Conservation (phyloP, 53 echinoderm and acorn worm genomes). For the Hippasteria phrygiana region DNA sequence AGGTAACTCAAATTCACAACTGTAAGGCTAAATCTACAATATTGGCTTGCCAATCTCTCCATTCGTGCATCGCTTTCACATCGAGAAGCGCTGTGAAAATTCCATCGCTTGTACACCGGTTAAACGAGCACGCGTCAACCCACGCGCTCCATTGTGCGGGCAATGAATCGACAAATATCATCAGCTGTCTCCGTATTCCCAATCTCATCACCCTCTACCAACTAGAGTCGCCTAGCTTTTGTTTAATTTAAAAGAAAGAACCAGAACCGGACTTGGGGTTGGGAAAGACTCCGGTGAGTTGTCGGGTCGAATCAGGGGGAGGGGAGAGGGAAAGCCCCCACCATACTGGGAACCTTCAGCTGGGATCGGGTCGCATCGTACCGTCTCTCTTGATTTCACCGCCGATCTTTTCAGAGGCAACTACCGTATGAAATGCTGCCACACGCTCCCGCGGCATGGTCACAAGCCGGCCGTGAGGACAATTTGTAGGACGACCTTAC, state of each 20-base stretch:
- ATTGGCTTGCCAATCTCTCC: not conserved
- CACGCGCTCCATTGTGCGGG: constrained; percentile 18
- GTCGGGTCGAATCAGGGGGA: not conserved
- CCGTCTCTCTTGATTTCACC: not conserved
- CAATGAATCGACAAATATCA: not conserved
- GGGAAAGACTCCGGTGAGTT: not conserved
- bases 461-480: not conserved
- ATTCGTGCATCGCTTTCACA: not conserved
- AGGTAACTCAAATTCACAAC: not conserved
- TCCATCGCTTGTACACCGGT: constrained; percentile 42
- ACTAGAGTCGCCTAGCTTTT: not conserved
- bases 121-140: not conserved
- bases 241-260: constrained; percentile 17
- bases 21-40: not conserved
- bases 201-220: not conserved
- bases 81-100: constrained; percentile 27
- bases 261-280: not conserved
- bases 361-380: not conserved
- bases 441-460: not conserved
- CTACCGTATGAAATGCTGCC: not conserved
- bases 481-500: not conserved
- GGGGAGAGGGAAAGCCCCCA: not conserved
- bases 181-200: not conserved
- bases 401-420: constrained; percentile 7
- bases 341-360: not conserved